phyloP scores from a whole-genome alignment of 2,113 vertebrate genomes.

The Heloderma charlesbogerti region DNA sequence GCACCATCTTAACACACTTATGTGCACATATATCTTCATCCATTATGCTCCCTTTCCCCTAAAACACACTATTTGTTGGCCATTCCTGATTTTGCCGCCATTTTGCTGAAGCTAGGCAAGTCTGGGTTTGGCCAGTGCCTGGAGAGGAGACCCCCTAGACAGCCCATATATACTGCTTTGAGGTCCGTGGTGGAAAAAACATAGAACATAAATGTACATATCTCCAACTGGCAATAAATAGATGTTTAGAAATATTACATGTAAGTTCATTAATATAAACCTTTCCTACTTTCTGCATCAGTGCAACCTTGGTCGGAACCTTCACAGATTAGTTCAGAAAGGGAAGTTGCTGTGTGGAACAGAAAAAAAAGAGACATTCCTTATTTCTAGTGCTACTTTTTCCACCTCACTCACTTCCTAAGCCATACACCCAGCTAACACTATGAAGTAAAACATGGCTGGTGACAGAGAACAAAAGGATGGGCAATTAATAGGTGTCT shows the following conservation, averaged over 20 bases:
- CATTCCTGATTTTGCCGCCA: not conserved
- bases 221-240: not conserved
- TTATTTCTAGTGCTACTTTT: slow-evolving; percentile 7
- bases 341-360: not conserved
- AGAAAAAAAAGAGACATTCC: not conserved
- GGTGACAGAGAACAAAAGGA: not conserved
- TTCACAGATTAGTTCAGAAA: not conserved
- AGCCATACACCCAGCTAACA: not conserved
- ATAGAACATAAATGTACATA: not conserved
- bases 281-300: not conserved
- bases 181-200: not conserved
- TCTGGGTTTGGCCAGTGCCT: not conserved
- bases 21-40: not conserved
- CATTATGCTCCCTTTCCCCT: not conserved
- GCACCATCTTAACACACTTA: no score
- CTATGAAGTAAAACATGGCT: not conserved
- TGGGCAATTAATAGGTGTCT: not conserved
- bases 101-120: not conserved
- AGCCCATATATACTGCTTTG: not conserved
- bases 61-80: not conserved
- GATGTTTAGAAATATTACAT: not conserved
- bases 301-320: not conserved
- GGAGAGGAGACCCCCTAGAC: not conserved
- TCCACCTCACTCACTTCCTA: not conserved
- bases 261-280: not conserved